A percentile compares a stretch with the other conserved stretches of the same genome.
Conservation (phyloP, 2,888 invertebrate species). For the Caenorhabditis drosophilae region DNA sequence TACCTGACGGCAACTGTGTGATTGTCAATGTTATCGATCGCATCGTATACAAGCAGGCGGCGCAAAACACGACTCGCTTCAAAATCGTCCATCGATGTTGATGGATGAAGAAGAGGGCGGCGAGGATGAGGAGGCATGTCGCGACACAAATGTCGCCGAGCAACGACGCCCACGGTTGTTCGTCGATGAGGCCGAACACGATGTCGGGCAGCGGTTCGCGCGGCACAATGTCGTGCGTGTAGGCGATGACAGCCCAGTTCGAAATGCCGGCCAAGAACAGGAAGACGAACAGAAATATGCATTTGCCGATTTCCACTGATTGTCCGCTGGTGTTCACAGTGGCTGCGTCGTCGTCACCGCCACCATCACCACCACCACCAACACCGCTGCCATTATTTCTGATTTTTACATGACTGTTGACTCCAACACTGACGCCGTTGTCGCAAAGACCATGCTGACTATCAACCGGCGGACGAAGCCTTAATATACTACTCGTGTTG, state of each 20-base stretch:
- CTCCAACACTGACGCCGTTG: neutral
- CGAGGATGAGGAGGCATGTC: conserved; percentile 25
- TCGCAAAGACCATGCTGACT: too few species aligned
- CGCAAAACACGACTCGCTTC: conserved; percentile 48
- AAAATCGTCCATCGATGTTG: conserved; percentile 33
- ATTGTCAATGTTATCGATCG: conserved; percentile 45
- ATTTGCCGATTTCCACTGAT: conserved; percentile 45
- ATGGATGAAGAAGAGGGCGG: conserved; percentile 37
- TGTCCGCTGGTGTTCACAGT: neutral
- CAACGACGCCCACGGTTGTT: conserved; percentile 51
- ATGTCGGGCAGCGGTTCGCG: conserved; percentile 57
- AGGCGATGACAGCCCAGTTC: conserved; percentile 67
- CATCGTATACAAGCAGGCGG: conserved; percentile 52
- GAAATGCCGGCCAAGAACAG: conserved; percentile 58
- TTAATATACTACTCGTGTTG: too few species aligned
- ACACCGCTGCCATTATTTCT: neutral
- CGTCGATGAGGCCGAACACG: conserved; percentile 49
- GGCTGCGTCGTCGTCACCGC: neutral
- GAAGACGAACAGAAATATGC: conserved; percentile 52
- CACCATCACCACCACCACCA: neutral
- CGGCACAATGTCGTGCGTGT: conserved; percentile 67
- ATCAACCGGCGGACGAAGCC: too few species aligned
- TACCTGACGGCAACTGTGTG: conserved; percentile 56
- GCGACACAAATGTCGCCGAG: conserved; percentile 36
- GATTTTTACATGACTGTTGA: conserved; percentile 3